Conservation (phyloP, 1,140 invertebrate species). For the Brachionus plicatilis region DNA sequence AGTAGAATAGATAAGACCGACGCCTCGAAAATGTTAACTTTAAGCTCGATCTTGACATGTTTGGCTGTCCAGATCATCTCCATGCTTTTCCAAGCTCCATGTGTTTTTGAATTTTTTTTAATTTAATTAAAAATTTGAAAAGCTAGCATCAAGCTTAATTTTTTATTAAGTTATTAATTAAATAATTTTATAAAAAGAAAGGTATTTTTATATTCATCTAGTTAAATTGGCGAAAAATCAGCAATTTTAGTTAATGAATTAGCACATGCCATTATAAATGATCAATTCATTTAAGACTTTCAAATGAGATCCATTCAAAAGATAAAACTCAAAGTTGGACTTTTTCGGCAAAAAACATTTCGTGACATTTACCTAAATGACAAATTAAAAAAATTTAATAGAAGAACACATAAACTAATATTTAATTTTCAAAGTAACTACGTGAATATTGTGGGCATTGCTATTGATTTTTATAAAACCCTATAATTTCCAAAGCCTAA, state of each 20-base stretch:
- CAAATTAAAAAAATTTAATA: background rate
- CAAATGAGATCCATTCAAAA: background rate
- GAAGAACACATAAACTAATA: background rate
- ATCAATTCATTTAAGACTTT: too few species aligned
- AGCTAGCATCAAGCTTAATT: too few species aligned
- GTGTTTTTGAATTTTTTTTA: too few species aligned
- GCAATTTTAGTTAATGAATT: too few species aligned
- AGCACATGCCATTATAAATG: too few species aligned
- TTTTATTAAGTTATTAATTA: too few species aligned
- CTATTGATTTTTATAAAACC: slow-evolving; percentile 18
- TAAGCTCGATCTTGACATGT: background rate
- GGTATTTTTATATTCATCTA: too few species aligned
- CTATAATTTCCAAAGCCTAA: slow-evolving; percentile 8
- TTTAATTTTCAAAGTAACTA: background rate
- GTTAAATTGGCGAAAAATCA: too few species aligned
- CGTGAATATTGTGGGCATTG: background rate
- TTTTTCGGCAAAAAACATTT: background rate
- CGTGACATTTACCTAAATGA: background rate
- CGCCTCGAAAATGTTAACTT: background rate
- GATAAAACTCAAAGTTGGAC: background rate
- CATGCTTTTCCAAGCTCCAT: too few species aligned
- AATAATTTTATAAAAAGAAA: too few species aligned
- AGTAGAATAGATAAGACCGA: background rate
- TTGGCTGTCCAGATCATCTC: background rate
- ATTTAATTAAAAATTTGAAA: too few species aligned